Base-by-base conservation (phyloP, 1,140 invertebrate genomes). In the Brachionus rotundiformis region DNA sequence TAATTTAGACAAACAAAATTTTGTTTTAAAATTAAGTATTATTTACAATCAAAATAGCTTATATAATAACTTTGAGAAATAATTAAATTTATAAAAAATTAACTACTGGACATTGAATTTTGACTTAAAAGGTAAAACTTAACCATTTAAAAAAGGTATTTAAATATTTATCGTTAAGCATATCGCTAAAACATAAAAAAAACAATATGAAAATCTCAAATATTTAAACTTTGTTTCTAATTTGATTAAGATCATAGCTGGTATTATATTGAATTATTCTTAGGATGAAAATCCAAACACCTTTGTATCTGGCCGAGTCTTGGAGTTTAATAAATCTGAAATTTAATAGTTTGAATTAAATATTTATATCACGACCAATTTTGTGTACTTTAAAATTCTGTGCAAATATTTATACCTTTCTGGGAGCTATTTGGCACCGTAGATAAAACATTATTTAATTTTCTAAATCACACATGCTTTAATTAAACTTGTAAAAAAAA, bases 11-110 rank as follows among this genome's bases (percentile, higher is more conserved):
- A 49, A 6, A 4, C 47, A 54, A 19, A 54, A 54, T 54, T 54
- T 54, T 54, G 47, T 54, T 54, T 54, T n/a, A 54, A 54, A 54
- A 54, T n/a, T n/a, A 54, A 54, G 7, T 54, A 54, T 54, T 54
- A 54, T 54, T 54, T 54, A 54, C 47, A n/a, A 54, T 54, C 4
- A 16, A 4, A 54, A 54, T 19, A 19, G 5, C 47, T 54, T 54
- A 54, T 54, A 19, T 54, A 54, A 54, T 54, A 54, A 16, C 19
- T 54, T 19, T 54, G 19, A 54, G 47, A 54, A 54, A 54, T 19
- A 54, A 0, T 25, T 54, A 19, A 19, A 54, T 54, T 54, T 54
- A 54, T 0, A 54, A 19, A 19, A 19, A 19, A 54, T 54, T 54
- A 19, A 54, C 7, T 23, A 6, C 16, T 54, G 47, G 47, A 54